Evolutionary conservation across 2,113 vertebrate genomes (phyloP), one percentile per base, ranked within the genome.

Genomic region (Oreochromis niloticus): DNA sequence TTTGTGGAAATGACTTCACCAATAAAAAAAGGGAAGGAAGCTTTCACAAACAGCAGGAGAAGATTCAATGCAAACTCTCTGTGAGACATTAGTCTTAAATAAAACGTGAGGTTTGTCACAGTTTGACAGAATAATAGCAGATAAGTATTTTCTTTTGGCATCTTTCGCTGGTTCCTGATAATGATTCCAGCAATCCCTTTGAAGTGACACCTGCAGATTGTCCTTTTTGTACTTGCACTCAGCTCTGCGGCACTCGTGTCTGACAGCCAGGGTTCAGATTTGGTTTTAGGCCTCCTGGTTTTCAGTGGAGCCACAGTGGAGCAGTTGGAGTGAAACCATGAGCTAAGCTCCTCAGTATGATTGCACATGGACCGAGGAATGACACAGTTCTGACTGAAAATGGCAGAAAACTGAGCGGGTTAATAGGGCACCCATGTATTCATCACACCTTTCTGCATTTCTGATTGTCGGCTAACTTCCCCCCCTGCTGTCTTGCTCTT

Each of bases 131-230:
- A 68, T 39, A 68, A 39, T 39, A 68, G 19, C 19, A 68, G 63
- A 68, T 13, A 41, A 68, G 34, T 68, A 22, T 41, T 68, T 68
- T 68, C 63, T 41, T 68, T 22, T 22, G 63, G 34, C 63, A 68
- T 68, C 63, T 68, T 68, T 68, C 63, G 8, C 19, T 68, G 63
- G 19, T 68, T 41, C 11, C 34, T 68, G 63, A 68, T 68, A 68
- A 68, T 41, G 63, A 68, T 41, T 41, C 0, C 34, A 68, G 19
- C 1, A 68, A 39, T 68, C 63, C 19, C 63, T 68, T 68, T 68
- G 63, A 68, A 68, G 63, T 68, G 63, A 41, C 63, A 68, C 63
- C 63, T 13, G 34, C 63, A 41, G 63, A 41, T 41, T 68, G 63
- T 68, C 2, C 34, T 22, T 8, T 68, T 39, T 13, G 19, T 8